Evolutionary conservation across 53 echinoderm and acorn worm species (phyloP).

Genomic region (Paelopatides confundens): DNA sequence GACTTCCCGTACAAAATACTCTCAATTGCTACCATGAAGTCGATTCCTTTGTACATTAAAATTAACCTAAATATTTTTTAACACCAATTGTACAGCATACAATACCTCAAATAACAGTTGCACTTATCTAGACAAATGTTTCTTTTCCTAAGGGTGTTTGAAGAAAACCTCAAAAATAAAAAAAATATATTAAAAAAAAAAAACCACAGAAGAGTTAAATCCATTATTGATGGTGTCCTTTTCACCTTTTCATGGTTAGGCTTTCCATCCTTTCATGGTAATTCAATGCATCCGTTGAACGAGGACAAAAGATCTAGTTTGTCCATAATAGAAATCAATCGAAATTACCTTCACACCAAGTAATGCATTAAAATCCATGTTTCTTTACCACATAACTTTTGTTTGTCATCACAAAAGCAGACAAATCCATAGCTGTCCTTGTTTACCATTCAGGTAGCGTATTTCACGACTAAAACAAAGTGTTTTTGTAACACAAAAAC

Average conservation of each 20-base stretch:
- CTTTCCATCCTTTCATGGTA: background rate
- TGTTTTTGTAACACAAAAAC: background rate
- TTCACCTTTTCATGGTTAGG: background rate
- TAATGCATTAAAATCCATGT: background rate
- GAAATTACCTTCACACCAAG: constrained; percentile 36
- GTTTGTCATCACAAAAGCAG: background rate
- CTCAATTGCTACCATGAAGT: background rate
- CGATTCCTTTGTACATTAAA: background rate
- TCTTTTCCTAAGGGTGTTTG: constrained; percentile 22
- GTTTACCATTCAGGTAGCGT: background rate
- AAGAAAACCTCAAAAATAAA: background rate
- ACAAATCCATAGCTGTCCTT: background rate
- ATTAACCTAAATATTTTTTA: constrained; percentile 41
- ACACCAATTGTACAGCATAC: constrained; percentile 25
- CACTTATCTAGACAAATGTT: constrained; percentile 43
- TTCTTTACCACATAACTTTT: background rate
- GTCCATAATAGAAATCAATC: background rate
- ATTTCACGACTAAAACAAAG: background rate
- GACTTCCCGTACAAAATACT: background rate
- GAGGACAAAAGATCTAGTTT: background rate
- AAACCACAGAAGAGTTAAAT: background rate
- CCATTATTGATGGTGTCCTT: constrained; percentile 22
- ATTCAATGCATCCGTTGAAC: background rate
- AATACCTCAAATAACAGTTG: constrained; percentile 30
- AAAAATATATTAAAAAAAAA: no score